Percentiles rank a stretch among this genome's conserved stretches.
Conservation (phyloP, 2,113 vertebrate species). For the Microtus pennsylvanicus region DNA sequence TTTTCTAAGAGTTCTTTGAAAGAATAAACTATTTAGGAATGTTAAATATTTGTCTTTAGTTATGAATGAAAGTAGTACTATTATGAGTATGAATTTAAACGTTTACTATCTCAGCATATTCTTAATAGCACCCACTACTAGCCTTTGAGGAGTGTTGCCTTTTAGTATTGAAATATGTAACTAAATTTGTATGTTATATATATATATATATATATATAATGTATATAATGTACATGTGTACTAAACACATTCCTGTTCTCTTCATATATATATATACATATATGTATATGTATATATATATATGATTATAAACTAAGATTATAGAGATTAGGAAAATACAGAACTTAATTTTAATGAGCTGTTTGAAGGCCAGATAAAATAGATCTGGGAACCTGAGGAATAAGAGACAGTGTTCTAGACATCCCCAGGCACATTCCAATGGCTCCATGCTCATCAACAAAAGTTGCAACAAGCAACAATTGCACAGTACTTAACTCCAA, state of each 20-base stretch:
- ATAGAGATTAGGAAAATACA: neutral
- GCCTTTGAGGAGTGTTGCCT: neutral
- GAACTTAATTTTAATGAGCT: neutral
- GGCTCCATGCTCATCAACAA: neutral
- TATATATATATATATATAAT: neutral
- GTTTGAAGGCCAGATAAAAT: neutral
- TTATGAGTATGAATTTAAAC: neutral
- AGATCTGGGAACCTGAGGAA: neutral
- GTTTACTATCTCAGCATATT: neutral
- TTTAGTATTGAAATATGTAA: slow-evolving; percentile 1
- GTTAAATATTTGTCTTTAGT: neutral
- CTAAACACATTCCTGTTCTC: neutral
- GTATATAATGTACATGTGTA: neutral
- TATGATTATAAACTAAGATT: neutral
- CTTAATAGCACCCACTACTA: neutral
- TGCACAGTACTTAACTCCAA: slow-evolving; percentile 25
- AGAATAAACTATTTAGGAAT: neutral
- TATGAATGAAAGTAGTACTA: neutral
- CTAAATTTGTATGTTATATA: slow-evolving; percentile 4
- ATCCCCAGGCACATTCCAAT: neutral
- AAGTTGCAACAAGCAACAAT: neutral
- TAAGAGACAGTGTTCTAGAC: neutral
- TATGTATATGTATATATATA: neutral
- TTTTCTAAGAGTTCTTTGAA: slow-evolving; percentile 11
- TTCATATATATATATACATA: neutral